Conservation (phyloP, 2,888 invertebrate genomes). For the Malthinus seriepunctatus region DNA sequence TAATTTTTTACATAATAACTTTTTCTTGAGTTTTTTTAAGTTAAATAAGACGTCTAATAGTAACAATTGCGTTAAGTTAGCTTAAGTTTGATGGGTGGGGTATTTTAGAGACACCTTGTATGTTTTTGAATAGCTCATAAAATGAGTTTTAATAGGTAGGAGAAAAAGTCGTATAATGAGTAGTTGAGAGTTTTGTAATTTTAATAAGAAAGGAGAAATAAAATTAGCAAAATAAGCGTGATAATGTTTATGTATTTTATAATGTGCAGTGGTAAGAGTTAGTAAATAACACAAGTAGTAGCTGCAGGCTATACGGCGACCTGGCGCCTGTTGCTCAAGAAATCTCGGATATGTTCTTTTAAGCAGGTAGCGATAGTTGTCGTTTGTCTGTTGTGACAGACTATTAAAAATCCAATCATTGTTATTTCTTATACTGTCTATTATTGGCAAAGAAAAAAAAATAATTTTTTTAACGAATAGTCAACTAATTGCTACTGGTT, state of each 20-base stretch:
- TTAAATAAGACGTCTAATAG: no score
- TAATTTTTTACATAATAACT: no score
- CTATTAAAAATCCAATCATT: conserved; percentile 35
- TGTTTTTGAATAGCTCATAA: no score
- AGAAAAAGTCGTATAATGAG: no score
- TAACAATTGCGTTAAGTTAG: no score
- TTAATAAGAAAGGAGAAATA: no score
- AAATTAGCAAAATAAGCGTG: no score
- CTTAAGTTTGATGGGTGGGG: no score
- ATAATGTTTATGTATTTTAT: conserved; percentile 14
- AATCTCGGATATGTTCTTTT: conserved; percentile 37
- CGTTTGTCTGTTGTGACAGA: conserved; percentile 37
- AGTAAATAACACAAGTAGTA: conserved; percentile 23
- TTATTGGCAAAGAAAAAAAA: conserved; percentile 14
- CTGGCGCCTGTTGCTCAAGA: conserved; percentile 50
- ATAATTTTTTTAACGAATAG: conserved; percentile 2
- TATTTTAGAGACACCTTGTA: no score
- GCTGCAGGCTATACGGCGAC: conserved; percentile 45
- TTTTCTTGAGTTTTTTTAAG: no score
- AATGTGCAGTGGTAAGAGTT: conserved; percentile 34
- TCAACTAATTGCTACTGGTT: conserved; percentile 17
- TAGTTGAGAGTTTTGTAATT: no score
- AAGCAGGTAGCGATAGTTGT: conserved; percentile 31
- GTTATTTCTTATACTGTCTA: conserved; percentile 23
- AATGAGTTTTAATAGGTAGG: no score